These are phyloP conservation scores for Ochotona curzoniae DNA, from an alignment of 2,113 vertebrate genomes.

Conservation along the genomic window DNA sequence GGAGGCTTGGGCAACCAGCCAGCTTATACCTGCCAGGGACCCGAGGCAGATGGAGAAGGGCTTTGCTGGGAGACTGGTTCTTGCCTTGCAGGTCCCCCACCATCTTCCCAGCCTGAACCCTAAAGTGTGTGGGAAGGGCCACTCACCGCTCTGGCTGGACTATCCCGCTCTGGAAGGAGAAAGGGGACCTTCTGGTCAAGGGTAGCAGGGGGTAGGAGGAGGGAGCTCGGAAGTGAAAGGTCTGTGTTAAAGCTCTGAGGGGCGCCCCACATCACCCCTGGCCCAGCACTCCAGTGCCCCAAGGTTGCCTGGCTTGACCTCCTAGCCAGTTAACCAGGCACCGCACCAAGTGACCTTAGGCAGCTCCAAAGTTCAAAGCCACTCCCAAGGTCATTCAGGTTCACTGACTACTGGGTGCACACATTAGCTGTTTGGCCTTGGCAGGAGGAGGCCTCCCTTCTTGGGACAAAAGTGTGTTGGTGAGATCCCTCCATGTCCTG, in stretches of 20 bases:
- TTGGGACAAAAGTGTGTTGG: background rate
- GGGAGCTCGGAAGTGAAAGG: too few relatives aligned
- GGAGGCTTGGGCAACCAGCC: background rate
- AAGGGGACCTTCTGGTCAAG: background rate
- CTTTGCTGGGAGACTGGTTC: background rate
- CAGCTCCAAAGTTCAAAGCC: background rate
- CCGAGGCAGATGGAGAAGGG: background rate
- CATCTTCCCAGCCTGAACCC: background rate
- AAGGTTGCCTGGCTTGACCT: background rate
- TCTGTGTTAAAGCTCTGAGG: background rate
- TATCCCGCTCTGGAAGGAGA: slow-evolving; percentile 37
- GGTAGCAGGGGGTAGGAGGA: background rate
- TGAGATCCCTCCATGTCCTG: background rate
- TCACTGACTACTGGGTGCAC: background rate
- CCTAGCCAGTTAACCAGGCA: background rate
- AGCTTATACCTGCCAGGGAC: background rate
- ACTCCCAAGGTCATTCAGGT: background rate
- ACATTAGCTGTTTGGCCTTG: background rate
- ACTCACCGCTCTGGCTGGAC: slow-evolving; percentile 44
- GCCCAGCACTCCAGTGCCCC: background rate
- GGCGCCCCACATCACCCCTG: too few relatives aligned
- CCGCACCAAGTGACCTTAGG: background rate
- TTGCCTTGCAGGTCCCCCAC: background rate
- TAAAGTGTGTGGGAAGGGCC: background rate
- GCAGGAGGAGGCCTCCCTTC: background rate